Evolutionary conservation across 2,113 vertebrate genomes (phyloP), one percentile per base, ranked within the genome.

Genomic region (Trogon surrucura): DNA sequence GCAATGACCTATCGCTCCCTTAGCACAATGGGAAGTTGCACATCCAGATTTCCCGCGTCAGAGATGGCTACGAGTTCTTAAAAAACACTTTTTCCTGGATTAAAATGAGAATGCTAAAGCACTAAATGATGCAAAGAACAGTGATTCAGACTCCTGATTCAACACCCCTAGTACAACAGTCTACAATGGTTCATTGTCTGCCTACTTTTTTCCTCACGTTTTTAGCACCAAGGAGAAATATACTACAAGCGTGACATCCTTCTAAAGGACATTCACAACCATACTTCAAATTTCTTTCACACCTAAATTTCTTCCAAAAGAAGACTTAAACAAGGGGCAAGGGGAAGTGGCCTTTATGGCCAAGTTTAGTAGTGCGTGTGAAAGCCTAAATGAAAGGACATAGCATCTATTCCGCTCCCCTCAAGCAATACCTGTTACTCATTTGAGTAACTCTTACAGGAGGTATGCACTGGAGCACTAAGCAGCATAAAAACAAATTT

Each of bases 371-470:
- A 38, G 10, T 2, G 9, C 6, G 9, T 54, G 32, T 61, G 64
- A 84, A 83, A 79, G 30, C 50, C 38, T 36, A 85, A 67, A 74
- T 17, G 21, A 87, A 61, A 87, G 14, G 45, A 47, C 13, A 36
- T 0, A 22, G 32, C 29, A 84, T 7, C 34, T 50, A 21, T 17
- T 90, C 36, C 41, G 34, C 44, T 54, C 38, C 50, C 57, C 2
- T 2, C 27, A 64, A 36, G 36, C 77, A 71, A 78, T 84, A 84
- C 90, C 80, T 91, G 80, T 85, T 94, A 93, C 77, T 81, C 41
- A 5, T 6, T 6, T 1, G 16, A 75, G 34, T 58, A 85, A 85
- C 6, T 2, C 29, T 9, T 9, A 51, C 6, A 48, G 36, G 86
- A 81, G 19, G 23, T 23, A 88, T 3, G 25, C 18, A n/a, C 29